Conservation (phyloP, 2,888 invertebrate genomes). For the Hirtodrosophila cameraria region DNA sequence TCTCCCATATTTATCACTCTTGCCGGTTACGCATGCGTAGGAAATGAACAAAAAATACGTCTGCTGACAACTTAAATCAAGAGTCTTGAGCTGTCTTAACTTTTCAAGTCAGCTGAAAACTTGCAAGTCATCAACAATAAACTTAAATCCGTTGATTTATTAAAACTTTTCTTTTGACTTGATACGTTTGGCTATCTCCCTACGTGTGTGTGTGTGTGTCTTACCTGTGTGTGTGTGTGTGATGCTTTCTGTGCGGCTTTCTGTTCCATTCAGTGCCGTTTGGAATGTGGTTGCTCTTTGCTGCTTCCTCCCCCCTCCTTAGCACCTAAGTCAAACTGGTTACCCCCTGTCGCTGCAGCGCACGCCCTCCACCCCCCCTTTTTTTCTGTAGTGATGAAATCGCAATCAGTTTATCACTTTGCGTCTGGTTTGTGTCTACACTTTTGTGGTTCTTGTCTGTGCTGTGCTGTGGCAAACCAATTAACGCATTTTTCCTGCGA, state of each 20-base stretch:
- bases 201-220: too few relatives aligned
- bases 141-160: slow-evolving; percentile 68
- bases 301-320: slow-evolving; percentile 27
- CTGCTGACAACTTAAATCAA: neutral
- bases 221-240: neutral
- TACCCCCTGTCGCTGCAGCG: slow-evolving; percentile 7
- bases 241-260: slow-evolving; percentile 13
- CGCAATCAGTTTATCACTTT: slow-evolving; percentile 44
- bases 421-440: slow-evolving; percentile 44
- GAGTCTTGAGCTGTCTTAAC: slow-evolving; percentile 13
- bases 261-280: slow-evolving; percentile 16
- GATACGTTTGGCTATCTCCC: slow-evolving; percentile 9
- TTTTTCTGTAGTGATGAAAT: slow-evolving; percentile 34
- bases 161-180: slow-evolving; percentile 43
- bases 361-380: neutral
- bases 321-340: slow-evolving; percentile 46
- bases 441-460: slow-evolving; percentile 41
- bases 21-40: slow-evolving; percentile 27
- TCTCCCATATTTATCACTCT: neutral
- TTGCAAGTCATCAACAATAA: slow-evolving; percentile 31
- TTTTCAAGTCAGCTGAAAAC: slow-evolving; percentile 19
- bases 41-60: neutral
- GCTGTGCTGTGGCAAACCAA: slow-evolving; percentile 56
- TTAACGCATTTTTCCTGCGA: slow-evolving; percentile 65
- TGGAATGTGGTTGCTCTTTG: slow-evolving; percentile 49